These are phyloP conservation scores for Leucophenga maculata DNA, from an alignment of 2,888 invertebrate genomes.

Conservation along the genomic window DNA sequence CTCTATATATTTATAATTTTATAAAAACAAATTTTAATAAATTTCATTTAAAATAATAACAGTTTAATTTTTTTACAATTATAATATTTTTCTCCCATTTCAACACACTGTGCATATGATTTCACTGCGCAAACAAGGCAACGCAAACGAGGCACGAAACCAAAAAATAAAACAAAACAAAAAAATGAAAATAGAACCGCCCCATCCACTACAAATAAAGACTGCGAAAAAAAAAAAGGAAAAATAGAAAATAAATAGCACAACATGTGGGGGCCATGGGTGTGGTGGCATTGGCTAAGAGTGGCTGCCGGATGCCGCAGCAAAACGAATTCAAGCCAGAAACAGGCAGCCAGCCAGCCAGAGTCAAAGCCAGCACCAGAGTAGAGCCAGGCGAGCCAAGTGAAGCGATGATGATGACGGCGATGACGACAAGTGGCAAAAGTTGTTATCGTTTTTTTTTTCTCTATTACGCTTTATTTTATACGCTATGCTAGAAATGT, in stretches of 20 bases:
- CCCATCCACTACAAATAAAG: too few species aligned
- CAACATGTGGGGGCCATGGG: neutral
- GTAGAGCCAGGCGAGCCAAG: conserved; percentile 9
- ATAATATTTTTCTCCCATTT: neutral
- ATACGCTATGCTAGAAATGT: conserved; percentile 4
- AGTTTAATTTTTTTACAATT: too few species aligned
- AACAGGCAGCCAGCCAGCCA: conserved; percentile 9
- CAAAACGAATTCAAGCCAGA: conserved; percentile 31
- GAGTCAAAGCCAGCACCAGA: neutral
- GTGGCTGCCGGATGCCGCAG: conserved; percentile 19
- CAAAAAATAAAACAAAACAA: conserved; percentile 6
- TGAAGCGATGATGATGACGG: conserved; percentile 28
- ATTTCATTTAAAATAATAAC: neutral
- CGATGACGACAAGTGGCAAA: conserved; percentile 52
- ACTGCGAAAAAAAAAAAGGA: neutral
- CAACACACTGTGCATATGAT: conserved; percentile 4
- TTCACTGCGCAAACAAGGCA: conserved; percentile 23
- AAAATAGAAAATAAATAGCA: neutral
- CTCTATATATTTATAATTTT: too few species aligned
- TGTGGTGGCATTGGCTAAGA: neutral
- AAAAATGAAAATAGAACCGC: neutral
- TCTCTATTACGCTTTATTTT: conserved; percentile 19
- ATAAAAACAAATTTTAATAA: neutral
- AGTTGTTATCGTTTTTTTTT: conserved; percentile 41
- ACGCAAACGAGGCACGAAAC: conserved; percentile 22